phyloP scores from a whole-genome alignment of 64 coral and sea anemone species.

The Pocillopora verrucosa region DNA sequence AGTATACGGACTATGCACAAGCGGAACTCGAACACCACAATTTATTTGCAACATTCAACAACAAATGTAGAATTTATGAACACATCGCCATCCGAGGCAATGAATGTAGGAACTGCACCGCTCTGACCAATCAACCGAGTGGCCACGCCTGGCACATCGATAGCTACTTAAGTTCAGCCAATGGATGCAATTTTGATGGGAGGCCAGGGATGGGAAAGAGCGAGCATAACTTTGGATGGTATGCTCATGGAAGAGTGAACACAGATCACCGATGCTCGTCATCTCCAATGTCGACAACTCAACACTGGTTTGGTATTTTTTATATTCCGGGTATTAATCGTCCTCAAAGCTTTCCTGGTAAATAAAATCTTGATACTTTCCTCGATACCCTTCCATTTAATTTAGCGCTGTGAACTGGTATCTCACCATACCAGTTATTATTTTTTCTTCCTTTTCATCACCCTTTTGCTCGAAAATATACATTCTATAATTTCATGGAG shows the following conservation, averaged over 20 bases:
- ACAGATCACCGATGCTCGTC: background rate
- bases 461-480: too few species aligned
- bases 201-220: background rate
- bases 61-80: background rate
- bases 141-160: background rate
- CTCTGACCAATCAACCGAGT: background rate
- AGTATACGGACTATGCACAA: background rate
- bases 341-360: too few species aligned
- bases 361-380: too few species aligned
- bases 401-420: too few species aligned
- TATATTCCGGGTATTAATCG: too few species aligned
- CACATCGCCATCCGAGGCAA: background rate
- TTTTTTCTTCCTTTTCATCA: too few species aligned
- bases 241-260: background rate
- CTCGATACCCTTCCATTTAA: too few species aligned
- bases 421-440: too few species aligned
- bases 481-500: too few species aligned
- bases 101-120: background rate
- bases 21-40: background rate
- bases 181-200: background rate
- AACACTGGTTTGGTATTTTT: conserved; percentile 1
- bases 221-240: conserved; percentile 15
- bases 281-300: background rate
- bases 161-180: background rate
- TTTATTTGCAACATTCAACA: background rate